Evolutionary conservation across 2,888 invertebrate species (phyloP).

Genomic region (Empis livida): DNA sequence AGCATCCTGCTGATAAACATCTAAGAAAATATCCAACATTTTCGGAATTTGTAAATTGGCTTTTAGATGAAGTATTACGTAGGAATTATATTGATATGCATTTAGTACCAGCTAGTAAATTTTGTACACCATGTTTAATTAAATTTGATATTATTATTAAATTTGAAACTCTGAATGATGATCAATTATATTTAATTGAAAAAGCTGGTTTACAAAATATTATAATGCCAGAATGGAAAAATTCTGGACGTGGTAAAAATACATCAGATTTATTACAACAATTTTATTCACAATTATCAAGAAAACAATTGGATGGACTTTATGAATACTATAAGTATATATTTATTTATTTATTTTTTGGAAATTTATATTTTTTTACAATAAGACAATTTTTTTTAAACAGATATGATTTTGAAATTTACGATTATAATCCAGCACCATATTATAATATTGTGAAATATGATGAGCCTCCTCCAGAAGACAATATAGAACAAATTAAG

Average conservation of each 20-base stretch:
- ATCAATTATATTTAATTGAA: slow-evolving; percentile 69
- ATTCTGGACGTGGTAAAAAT: slow-evolving; percentile 62
- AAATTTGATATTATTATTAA: slow-evolving; percentile 69
- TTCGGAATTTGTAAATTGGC: slow-evolving; percentile 66
- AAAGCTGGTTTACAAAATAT: slow-evolving; percentile 59
- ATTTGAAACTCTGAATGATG: slow-evolving; percentile 71
- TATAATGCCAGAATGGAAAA: slow-evolving; percentile 72
- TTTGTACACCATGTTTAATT: slow-evolving; percentile 77
- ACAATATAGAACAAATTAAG: too few relatives aligned
- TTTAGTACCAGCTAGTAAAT: slow-evolving; percentile 71
- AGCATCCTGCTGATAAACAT: slow-evolving; percentile 16
- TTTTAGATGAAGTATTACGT: slow-evolving; percentile 52
- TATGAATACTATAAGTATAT: slow-evolving; percentile 65
- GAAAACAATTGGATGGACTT: slow-evolving; percentile 59
- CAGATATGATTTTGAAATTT: slow-evolving; percentile 77
- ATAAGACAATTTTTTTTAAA: too few relatives aligned
- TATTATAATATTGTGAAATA: slow-evolving; percentile 46
- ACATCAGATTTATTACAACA: slow-evolving; percentile 58
- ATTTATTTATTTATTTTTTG: background rate
- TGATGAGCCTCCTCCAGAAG: too few relatives aligned
- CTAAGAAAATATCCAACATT: slow-evolving; percentile 58
- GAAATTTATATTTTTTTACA: slow-evolving; percentile 3
- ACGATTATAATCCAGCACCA: slow-evolving; percentile 66
- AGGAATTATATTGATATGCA: slow-evolving; percentile 63
- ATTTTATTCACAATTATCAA: slow-evolving; percentile 63